These are phyloP conservation scores for Tanytarsus gracilentus DNA, from an alignment of 2,888 invertebrate species.

Conservation along the genomic window DNA sequence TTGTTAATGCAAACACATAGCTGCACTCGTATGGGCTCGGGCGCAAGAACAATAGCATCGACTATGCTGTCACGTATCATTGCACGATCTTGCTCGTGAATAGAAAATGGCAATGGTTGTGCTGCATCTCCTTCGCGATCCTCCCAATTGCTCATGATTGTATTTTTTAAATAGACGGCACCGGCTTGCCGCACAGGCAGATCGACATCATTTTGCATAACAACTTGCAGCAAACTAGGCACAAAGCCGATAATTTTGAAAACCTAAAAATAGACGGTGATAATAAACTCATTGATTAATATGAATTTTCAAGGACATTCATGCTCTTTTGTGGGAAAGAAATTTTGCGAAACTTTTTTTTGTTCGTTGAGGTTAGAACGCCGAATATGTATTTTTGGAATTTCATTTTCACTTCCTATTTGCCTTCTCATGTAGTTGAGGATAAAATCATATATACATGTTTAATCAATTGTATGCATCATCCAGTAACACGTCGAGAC, in stretches of 20 bases:
- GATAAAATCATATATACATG: too few species aligned
- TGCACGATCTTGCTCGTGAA: slow-evolving; percentile 93
- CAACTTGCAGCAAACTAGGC: slow-evolving; percentile 84
- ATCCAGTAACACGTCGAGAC: too few species aligned
- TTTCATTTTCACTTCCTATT: too few species aligned
- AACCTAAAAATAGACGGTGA: slow-evolving; percentile 49
- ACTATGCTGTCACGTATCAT: slow-evolving; percentile 88
- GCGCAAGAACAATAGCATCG: slow-evolving; percentile 90
- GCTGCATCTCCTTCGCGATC: slow-evolving; percentile 68
- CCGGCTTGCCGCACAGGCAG: slow-evolving; percentile 92
- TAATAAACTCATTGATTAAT: slow-evolving; percentile 23
- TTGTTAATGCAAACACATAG: slow-evolving; percentile 66
- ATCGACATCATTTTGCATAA: slow-evolving; percentile 82
- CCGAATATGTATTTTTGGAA: too few species aligned
- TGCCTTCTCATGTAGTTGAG: too few species aligned
- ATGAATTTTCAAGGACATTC: too few species aligned
- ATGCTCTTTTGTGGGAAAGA: too few species aligned
- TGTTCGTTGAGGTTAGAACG: too few species aligned
- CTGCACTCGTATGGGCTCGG: slow-evolving; percentile 60
- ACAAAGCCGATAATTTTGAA: slow-evolving; percentile 95
- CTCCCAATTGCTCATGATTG: slow-evolving; percentile 81
- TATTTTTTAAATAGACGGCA: slow-evolving; percentile 93
- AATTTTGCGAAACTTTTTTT: too few species aligned
- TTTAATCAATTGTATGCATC: too few species aligned
- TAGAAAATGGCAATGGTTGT: slow-evolving; percentile 67